Percentiles rank a stretch among this genome's conserved stretches.
phyloP scores from a whole-genome alignment of 2,888 invertebrate genomes.

The Pachycephus smyrnensis region DNA sequence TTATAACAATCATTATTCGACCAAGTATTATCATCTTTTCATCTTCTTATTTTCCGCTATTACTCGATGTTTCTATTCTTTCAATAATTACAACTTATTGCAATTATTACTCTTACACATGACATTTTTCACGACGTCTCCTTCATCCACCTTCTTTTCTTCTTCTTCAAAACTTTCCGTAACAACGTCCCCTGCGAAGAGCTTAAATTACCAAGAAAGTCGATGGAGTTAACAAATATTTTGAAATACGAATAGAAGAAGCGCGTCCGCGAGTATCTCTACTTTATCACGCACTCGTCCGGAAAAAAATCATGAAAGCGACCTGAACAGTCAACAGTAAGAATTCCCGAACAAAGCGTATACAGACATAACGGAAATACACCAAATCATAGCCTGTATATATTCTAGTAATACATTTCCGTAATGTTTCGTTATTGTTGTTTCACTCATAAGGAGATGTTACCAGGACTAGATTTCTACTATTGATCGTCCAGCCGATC shows the following conservation, averaged over 20 bases:
- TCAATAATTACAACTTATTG: background rate
- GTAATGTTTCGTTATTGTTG: slow-evolving; percentile 61
- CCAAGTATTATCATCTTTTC: background rate
- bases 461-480: slow-evolving; percentile 64
- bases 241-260: slow-evolving; percentile 1
- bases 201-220: background rate
- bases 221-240: slow-evolving; percentile 24
- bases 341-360: background rate
- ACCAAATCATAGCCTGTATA: slow-evolving; percentile 55
- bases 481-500: slow-evolving; percentile 37
- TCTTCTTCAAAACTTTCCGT: background rate
- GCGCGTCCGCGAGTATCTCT: background rate
- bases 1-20: background rate
- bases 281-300: slow-evolving; percentile 11
- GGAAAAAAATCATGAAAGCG: slow-evolving; percentile 16
- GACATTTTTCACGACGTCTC: background rate
- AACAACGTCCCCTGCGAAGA: background rate
- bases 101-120: background rate
- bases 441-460: slow-evolving; percentile 62
- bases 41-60: too few species aligned
- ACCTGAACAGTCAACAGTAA: slow-evolving; percentile 18
- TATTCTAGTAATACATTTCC: slow-evolving; percentile 52
- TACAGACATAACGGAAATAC: slow-evolving; percentile 33
- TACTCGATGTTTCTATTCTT: too few species aligned
- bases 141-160: background rate